A percentile compares a stretch with the other conserved stretches of the same genome.
Evolutionary conservation across 2,797 vertebrate species (phyloP).

Genomic region (Hemitrygon akajei): DNA sequence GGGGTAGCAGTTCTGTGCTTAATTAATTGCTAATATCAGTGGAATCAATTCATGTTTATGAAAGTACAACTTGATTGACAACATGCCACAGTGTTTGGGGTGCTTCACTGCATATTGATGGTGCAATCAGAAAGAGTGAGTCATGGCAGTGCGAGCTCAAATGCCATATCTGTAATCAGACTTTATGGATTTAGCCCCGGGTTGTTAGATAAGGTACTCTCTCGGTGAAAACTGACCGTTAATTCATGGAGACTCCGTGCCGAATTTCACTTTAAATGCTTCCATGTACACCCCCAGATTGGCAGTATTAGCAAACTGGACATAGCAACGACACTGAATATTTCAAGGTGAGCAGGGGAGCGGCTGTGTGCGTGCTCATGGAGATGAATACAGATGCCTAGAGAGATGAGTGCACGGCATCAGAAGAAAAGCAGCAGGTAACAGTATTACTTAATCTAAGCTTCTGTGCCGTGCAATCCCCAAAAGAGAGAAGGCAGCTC

Average conservation of each 20-base stretch:
- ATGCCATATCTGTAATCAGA: neutral
- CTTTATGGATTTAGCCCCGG: neutral
- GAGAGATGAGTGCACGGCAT: neutral
- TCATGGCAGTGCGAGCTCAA: neutral
- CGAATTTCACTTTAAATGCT: neutral
- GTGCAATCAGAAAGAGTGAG: slow-evolving; percentile 11
- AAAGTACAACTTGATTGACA: neutral
- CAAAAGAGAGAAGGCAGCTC: neutral
- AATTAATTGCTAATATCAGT: slow-evolving; percentile 5
- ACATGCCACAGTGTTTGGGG: neutral
- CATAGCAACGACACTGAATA: neutral
- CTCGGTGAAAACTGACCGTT: neutral
- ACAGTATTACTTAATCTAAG: neutral
- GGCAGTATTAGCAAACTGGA: neutral
- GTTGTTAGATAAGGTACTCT: neutral
- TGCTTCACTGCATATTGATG: neutral
- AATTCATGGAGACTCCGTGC: neutral
- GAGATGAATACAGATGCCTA: slow-evolving; percentile 12
- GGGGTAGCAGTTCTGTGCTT: neutral
- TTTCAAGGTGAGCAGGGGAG: neutral
- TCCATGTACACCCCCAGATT: neutral
- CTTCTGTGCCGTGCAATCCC: neutral
- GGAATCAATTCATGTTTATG: slow-evolving; percentile 10
- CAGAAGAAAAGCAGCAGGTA: neutral
- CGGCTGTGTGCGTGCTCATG: neutral